phyloP scores from a whole-genome alignment of 1,140 invertebrate species.

The Cyclina sinensis region DNA sequence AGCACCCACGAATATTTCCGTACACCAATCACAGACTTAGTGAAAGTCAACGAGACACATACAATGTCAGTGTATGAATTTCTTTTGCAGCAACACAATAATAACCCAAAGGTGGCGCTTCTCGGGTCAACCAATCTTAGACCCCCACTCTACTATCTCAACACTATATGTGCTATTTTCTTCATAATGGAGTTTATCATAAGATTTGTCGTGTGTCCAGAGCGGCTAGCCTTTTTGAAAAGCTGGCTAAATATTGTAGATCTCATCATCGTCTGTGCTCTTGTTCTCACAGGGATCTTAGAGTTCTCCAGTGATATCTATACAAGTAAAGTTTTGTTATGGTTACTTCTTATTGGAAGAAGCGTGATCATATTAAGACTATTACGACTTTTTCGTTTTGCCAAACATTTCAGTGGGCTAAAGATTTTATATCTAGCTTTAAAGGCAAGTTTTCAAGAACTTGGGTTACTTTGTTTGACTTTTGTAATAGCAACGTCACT shows the following conservation, averaged over 20 bases:
- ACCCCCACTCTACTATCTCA: slow-evolving; percentile 51
- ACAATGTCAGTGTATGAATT: background rate
- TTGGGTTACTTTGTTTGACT: slow-evolving; percentile 75
- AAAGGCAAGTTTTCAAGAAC: slow-evolving; percentile 76
- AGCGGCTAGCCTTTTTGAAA: slow-evolving; percentile 83
- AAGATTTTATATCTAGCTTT: slow-evolving; percentile 79
- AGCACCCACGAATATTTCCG: slow-evolving; percentile 64
- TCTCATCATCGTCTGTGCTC: slow-evolving; percentile 73
- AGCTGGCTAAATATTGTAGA: slow-evolving; percentile 86
- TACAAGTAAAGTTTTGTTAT: slow-evolving; percentile 24
- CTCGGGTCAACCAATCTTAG: background rate
- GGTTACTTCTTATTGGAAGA: slow-evolving; percentile 51
- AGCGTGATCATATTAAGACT: slow-evolving; percentile 66
- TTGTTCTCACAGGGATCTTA: slow-evolving; percentile 33
- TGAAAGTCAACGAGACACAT: slow-evolving; percentile 25
- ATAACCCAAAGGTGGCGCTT: slow-evolving; percentile 50
- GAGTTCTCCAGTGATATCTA: background rate
- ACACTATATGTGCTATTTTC: slow-evolving; percentile 83
- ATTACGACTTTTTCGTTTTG: slow-evolving; percentile 69
- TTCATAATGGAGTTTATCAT: slow-evolving; percentile 84
- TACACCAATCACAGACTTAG: slow-evolving; percentile 2
- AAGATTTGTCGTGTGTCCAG: slow-evolving; percentile 82
- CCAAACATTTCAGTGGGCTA: slow-evolving; percentile 67
- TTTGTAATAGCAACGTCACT: slow-evolving; percentile 76
- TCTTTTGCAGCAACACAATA: slow-evolving; percentile 8